Evolutionary conservation across 2,113 vertebrate species (phyloP).

Genomic region (Candoia aspera): DNA sequence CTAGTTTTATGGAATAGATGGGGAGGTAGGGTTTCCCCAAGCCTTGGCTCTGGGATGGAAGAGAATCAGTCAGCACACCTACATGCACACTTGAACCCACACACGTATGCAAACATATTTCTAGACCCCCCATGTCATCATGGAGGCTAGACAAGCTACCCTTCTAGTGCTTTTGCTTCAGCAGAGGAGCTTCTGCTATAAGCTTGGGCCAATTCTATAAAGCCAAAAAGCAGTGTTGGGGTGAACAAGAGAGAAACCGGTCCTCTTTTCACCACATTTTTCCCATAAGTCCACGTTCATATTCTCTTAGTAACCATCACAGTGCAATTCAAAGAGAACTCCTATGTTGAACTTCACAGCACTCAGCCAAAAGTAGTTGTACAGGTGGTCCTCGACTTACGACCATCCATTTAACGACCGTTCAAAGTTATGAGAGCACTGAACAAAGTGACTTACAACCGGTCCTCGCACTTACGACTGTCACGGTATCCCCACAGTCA

Average conservation of each 20-base stretch:
- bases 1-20: neutral
- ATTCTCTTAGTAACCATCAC: conserved; percentile 38
- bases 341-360: neutral
- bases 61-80: neutral
- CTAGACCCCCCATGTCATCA: neutral
- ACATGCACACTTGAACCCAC: neutral
- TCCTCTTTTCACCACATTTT: neutral
- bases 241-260: neutral
- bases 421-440: too few species aligned
- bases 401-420: too few species aligned
- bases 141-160: neutral
- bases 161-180: neutral
- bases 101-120: neutral
- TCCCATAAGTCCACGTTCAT: neutral
- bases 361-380: neutral
- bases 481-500: too few species aligned
- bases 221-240: neutral
- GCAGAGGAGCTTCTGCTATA: neutral
- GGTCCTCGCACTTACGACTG: too few species aligned
- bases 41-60: neutral
- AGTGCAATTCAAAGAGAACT: conserved; percentile 41
- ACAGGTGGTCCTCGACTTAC: too few species aligned
- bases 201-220: neutral
- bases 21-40: neutral
- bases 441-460: too few species aligned